phyloP scores from a whole-genome alignment of 2,113 vertebrate genomes.

The Daboia siamensis region DNA sequence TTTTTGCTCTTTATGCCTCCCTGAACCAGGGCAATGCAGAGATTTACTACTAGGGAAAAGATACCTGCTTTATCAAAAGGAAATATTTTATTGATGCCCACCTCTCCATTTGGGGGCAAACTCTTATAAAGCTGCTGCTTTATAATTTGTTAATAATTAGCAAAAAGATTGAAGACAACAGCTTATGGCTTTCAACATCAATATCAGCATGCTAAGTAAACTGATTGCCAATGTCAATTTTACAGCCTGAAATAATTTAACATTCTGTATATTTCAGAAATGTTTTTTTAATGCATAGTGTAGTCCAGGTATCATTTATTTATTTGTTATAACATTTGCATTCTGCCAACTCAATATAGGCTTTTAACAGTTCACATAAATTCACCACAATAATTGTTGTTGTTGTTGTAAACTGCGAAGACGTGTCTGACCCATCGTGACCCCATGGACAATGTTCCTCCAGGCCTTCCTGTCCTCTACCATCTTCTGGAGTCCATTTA shows the following conservation, averaged over 20 bases:
- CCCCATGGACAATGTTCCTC: no score
- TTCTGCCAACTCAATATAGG: not conserved
- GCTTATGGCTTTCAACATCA: not conserved
- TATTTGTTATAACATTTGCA: not conserved
- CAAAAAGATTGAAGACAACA: not conserved
- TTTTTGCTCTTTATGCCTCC: not conserved
- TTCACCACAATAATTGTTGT: not conserved
- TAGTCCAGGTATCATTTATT: not conserved
- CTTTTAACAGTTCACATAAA: not conserved
- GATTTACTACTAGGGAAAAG: not conserved
- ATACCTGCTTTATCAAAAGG: not conserved
- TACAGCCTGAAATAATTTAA: not conserved
- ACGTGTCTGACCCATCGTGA: no score
- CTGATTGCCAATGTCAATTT: not conserved
- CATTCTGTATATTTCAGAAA: not conserved
- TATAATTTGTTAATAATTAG: not conserved
- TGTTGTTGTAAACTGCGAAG: no score
- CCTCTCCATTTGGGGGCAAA: not conserved
- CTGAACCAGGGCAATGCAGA: not conserved
- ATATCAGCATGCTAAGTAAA: not conserved
- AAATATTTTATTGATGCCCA: not conserved
- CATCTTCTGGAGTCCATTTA: no score
- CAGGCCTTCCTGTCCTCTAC: no score
- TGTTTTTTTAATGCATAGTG: not conserved
- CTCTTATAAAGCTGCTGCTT: not conserved